Conservation (phyloP, 2,113 vertebrate genomes). For the Alethe castanea region DNA sequence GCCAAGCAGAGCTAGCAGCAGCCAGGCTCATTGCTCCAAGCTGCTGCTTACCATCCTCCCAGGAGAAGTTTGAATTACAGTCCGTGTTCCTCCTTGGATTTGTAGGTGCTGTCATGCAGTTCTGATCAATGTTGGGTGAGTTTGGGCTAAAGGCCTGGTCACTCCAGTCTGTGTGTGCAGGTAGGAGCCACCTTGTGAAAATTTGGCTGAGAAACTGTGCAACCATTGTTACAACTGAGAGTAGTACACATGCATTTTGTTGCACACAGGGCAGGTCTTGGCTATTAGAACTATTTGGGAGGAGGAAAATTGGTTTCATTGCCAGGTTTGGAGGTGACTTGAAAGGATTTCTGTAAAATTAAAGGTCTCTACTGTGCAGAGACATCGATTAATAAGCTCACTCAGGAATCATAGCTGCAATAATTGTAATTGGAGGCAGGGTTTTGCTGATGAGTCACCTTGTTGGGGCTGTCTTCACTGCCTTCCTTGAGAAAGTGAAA, state of each 20-base stretch:
- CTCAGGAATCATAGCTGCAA: conserved; percentile 14
- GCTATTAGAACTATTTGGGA: neutral
- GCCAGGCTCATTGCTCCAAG: neutral
- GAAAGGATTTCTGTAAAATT: conserved; percentile 32
- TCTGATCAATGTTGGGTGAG: neutral
- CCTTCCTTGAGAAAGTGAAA: conserved; percentile 4
- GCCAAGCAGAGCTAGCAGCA: neutral
- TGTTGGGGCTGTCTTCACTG: neutral
- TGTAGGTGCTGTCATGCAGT: neutral
- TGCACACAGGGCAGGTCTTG: neutral
- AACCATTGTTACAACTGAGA: neutral
- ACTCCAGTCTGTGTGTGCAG: neutral
- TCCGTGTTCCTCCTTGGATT: neutral
- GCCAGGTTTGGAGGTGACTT: conserved; percentile 28
- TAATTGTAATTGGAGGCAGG: conserved; percentile 23
- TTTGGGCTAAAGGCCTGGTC: neutral
- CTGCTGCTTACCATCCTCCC: neutral
- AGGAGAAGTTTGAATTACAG: neutral
- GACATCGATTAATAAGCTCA: conserved; percentile 2
- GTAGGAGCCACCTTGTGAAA: neutral
- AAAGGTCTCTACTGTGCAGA: neutral
- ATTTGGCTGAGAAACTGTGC: neutral
- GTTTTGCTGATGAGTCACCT: conserved; percentile 37
- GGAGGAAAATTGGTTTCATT: neutral
- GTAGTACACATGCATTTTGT: neutral